phyloP scores from a whole-genome alignment of 2,113 vertebrate species.

The Progne subis region DNA sequence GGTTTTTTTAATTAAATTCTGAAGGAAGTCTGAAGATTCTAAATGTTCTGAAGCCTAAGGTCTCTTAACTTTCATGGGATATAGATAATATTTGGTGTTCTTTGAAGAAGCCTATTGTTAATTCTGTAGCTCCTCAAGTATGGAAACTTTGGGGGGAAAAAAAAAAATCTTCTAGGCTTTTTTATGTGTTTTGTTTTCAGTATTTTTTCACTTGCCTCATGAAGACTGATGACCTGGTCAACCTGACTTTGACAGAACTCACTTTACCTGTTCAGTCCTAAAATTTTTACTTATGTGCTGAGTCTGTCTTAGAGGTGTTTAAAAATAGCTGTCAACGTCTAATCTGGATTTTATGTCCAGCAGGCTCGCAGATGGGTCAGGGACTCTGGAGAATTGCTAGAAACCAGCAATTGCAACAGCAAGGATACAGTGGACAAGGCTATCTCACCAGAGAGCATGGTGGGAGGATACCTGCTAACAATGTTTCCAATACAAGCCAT shows the following conservation, averaged over 20 bases:
- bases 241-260: background rate
- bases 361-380: slow-evolving; percentile 95
- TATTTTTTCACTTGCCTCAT: background rate
- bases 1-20: background rate
- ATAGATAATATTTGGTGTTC: background rate
- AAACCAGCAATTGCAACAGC: slow-evolving; percentile 92
- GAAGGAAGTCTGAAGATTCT: background rate
- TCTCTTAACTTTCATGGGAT: background rate
- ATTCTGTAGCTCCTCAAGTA: background rate
- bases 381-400: slow-evolving; percentile 95
- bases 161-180: background rate
- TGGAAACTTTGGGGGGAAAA: background rate
- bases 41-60: background rate
- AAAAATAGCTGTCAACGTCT: background rate
- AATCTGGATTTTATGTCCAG: slow-evolving; percentile 39
- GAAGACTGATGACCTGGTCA: background rate
- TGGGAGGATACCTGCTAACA: slow-evolving; percentile 73
- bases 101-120: background rate
- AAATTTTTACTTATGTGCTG: background rate
- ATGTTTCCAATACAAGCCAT: slow-evolving; percentile 58
- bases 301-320: background rate
- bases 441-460: slow-evolving; percentile 78
- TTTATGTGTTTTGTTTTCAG: background rate
- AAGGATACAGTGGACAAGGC: slow-evolving; percentile 83
- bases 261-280: background rate